Percentiles rank a stretch among this genome's conserved stretches.
phyloP scores from a whole-genome alignment of 2,113 vertebrate genomes.

The Alethe castanea region DNA sequence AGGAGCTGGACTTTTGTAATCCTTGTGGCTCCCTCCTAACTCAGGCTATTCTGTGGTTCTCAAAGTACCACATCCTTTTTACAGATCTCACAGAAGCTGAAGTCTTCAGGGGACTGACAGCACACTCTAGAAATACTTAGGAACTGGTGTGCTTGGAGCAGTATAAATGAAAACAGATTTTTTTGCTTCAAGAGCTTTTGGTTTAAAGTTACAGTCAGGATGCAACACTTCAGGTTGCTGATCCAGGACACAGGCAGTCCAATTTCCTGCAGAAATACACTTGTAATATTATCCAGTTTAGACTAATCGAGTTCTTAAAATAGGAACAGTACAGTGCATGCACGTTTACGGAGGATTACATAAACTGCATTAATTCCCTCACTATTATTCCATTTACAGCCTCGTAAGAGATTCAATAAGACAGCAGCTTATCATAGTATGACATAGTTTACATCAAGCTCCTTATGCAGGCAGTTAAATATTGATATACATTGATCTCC shows the following conservation, averaged over 20 bases:
- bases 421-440: background rate
- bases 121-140: background rate
- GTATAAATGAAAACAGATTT: background rate
- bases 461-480: background rate
- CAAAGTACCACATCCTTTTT: background rate
- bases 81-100: background rate
- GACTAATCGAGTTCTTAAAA: conserved; percentile 1
- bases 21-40: background rate
- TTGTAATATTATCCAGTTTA: background rate
- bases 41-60: background rate
- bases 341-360: background rate
- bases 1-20: background rate
- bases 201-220: background rate
- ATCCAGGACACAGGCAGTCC: background rate
- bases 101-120: background rate
- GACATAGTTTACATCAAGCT: background rate
- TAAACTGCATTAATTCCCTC: background rate
- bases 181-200: background rate
- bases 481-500: background rate
- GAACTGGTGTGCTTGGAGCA: background rate
- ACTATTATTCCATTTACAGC: background rate
- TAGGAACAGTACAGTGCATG: background rate
- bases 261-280: background rate
- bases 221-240: background rate
- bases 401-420: background rate